Conservation (phyloP, 2,113 vertebrate genomes). For the Daboia siamensis region DNA sequence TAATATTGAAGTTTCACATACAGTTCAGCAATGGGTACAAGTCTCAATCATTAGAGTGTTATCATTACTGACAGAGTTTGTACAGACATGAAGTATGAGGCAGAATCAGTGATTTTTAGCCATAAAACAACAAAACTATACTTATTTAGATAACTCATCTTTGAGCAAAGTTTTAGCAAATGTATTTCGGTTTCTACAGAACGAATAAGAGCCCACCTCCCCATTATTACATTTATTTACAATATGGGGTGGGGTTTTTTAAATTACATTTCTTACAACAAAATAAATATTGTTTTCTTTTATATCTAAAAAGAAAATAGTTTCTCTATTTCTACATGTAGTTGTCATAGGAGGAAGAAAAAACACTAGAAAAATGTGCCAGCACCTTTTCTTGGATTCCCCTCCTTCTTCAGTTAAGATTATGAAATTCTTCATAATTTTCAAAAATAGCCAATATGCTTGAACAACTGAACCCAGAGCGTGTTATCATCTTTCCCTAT, state of each 20-base stretch:
- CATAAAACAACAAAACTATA: neutral
- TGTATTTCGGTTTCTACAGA: neutral
- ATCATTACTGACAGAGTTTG: neutral
- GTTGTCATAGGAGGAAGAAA: slow-evolving; percentile 12
- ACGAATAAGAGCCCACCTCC: neutral
- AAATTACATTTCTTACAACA: slow-evolving; percentile 33
- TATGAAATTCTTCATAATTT: neutral
- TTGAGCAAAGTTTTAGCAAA: neutral
- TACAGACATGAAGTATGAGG: neutral
- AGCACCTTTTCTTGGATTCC: slow-evolving; percentile 30
- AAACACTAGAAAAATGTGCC: slow-evolving; percentile 30
- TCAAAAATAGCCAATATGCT: neutral
- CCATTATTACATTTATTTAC: slow-evolving; percentile 24
- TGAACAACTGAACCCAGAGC: neutral
- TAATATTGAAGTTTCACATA: slow-evolving; percentile 6
- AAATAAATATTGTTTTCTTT: slow-evolving; percentile 29
- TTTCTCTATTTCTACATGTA: slow-evolving; percentile 28
- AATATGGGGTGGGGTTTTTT: neutral
- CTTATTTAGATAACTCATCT: neutral
- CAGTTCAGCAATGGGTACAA: neutral
- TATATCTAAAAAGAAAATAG: slow-evolving; percentile 32
- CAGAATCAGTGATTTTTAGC: neutral
- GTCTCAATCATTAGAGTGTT: neutral
- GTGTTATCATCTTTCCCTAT: neutral
- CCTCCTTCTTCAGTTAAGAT: slow-evolving; percentile 1